phyloP scores from a whole-genome alignment of 2,888 invertebrate genomes.

The Stegana nigrithorax region DNA sequence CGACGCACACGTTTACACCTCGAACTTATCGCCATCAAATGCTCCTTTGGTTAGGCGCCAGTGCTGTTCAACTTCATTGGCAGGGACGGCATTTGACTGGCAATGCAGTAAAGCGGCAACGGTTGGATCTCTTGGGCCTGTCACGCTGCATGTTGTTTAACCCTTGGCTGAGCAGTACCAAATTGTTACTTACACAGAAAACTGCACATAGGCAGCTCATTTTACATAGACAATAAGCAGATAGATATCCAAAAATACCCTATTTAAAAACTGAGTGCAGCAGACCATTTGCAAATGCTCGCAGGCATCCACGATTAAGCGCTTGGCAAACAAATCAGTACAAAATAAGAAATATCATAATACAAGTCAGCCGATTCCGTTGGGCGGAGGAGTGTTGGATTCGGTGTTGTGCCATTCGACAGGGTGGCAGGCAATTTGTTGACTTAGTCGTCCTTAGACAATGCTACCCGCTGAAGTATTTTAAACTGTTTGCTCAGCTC shows the following conservation, averaged over 20 bases:
- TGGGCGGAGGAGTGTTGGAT: neutral
- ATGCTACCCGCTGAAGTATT: slow-evolving; percentile 41
- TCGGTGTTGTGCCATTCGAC: neutral
- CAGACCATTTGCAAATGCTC: neutral
- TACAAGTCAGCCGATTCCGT: neutral
- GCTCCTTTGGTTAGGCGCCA: neutral
- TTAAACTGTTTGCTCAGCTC: slow-evolving; percentile 49
- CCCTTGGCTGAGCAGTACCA: neutral
- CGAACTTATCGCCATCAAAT: slow-evolving; percentile 41
- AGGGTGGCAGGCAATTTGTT: slow-evolving; percentile 32
- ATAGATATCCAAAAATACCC: too few relatives aligned
- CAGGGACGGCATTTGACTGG: too few relatives aligned
- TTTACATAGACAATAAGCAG: too few relatives aligned
- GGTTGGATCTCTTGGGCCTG: neutral
- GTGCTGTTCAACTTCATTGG: slow-evolving; percentile 6
- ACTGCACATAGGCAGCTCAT: neutral
- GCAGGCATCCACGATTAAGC: slow-evolving; percentile 43
- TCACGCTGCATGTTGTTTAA: neutral
- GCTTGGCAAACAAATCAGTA: slow-evolving; percentile 53
- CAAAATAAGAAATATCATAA: slow-evolving; percentile 10
- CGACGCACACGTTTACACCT: slow-evolving; percentile 57
- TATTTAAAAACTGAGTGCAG: too few relatives aligned
- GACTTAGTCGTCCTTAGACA: slow-evolving; percentile 55
- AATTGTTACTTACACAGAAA: neutral
- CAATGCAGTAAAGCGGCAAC: neutral